A percentile compares a stretch with the other conserved stretches of the same genome.
Evolutionary conservation across 1,140 invertebrate genomes (phyloP).

Genomic region (Bicyclus anynana): DNA sequence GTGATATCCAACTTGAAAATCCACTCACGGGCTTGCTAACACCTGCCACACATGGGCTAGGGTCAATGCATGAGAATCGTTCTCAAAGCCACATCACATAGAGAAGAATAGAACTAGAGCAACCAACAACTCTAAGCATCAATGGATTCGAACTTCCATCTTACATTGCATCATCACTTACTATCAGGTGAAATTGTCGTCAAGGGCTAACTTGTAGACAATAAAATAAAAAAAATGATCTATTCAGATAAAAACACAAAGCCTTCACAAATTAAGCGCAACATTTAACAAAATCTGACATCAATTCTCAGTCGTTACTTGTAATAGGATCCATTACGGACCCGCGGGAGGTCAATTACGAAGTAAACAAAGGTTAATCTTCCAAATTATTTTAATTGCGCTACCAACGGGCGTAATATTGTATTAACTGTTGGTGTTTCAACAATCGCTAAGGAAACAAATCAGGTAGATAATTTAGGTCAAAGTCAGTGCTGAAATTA

Average conservation of each 20-base stretch:
- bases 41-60: too few species aligned
- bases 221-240: too few species aligned
- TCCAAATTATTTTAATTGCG: not conserved
- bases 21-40: too few species aligned
- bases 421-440: constrained; percentile 3
- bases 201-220: too few species aligned
- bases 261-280: not conserved
- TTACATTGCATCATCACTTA: too few species aligned
- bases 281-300: not conserved
- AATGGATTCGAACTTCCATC: too few species aligned
- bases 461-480: constrained; percentile 33
- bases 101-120: too few species aligned
- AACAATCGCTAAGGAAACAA: constrained; percentile 14
- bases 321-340: not conserved
- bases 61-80: too few species aligned
- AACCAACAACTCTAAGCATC: too few species aligned
- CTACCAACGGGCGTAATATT: not conserved
- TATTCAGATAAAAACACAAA: not conserved
- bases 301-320: not conserved
- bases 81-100: too few species aligned
- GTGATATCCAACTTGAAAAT: too few species aligned
- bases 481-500: not conserved
- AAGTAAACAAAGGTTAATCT: constrained; percentile 1
- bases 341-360: not conserved
- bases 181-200: too few species aligned